Percentiles rank a stretch among this genome's conserved stretches.
Evolutionary conservation across 2,113 vertebrate species (phyloP).

Genomic region (Daubentonia madagascariensis): DNA sequence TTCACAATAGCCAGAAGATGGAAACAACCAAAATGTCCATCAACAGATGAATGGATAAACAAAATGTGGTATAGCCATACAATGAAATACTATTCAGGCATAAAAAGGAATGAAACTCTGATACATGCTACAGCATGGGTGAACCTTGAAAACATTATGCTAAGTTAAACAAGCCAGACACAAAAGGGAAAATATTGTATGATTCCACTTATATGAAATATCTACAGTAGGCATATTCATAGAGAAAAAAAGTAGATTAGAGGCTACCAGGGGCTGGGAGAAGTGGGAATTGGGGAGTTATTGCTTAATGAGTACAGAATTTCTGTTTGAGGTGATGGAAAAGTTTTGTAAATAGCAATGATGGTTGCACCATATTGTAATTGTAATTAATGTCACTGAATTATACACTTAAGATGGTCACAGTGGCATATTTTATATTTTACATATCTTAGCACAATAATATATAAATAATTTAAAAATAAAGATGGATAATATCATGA

Average conservation of each 20-base stretch:
- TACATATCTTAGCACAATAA: neutral
- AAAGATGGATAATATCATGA: neutral
- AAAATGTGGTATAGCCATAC: neutral
- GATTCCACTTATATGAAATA: neutral
- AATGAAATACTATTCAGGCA: neutral
- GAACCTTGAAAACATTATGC: neutral
- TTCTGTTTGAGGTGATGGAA: neutral
- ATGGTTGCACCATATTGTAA: neutral
- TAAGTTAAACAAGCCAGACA: constrained; percentile 1
- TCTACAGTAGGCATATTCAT: constrained; percentile 4
- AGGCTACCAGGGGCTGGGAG: neutral
- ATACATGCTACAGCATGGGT: neutral
- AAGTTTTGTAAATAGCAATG: neutral
- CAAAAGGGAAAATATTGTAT: neutral
- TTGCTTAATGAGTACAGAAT: neutral
- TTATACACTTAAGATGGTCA: neutral
- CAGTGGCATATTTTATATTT: neutral
- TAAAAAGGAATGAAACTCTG: neutral
- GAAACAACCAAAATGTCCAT: neutral
- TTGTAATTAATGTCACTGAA: neutral
- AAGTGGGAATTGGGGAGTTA: neutral
- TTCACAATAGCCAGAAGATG: no score
- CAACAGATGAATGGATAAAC: neutral
- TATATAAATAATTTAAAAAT: neutral
- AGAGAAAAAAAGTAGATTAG: neutral